These are phyloP conservation scores for Meganola albula DNA, from an alignment of 2,888 invertebrate species.

Conservation along the genomic window DNA sequence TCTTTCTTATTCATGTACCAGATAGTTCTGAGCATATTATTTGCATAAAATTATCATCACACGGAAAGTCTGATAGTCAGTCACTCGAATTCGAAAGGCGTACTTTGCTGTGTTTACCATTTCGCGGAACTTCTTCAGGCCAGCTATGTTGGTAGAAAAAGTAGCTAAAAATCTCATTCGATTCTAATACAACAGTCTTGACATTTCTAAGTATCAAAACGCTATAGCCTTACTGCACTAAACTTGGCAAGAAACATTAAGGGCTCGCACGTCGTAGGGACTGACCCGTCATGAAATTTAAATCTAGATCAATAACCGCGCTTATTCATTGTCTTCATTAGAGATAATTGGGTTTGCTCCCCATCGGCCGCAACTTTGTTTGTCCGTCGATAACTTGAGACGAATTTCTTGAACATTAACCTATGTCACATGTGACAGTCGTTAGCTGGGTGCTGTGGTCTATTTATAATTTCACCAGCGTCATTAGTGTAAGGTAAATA, in stretches of 20 bases:
- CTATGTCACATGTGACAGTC: slow-evolving; percentile 33
- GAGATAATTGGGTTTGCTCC: slow-evolving; percentile 77
- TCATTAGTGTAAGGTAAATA: background rate
- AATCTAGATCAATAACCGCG: slow-evolving; percentile 78
- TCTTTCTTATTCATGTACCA: no score
- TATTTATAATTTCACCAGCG: slow-evolving; percentile 18
- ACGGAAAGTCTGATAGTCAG: no score
- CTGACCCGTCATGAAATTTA: slow-evolving; percentile 79
- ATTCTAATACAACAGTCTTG: no score
- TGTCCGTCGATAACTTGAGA: slow-evolving; percentile 73
- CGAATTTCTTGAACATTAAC: slow-evolving; percentile 68
- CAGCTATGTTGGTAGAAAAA: no score
- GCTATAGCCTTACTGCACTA: slow-evolving; percentile 30
- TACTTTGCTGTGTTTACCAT: no score
- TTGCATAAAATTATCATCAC: no score
- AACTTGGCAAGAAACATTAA: slow-evolving; percentile 75
- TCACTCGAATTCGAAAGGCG: no score
- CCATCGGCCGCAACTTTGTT: slow-evolving; percentile 72
- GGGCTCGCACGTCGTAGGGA: slow-evolving; percentile 73
- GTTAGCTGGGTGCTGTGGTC: slow-evolving; percentile 24
- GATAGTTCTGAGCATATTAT: no score
- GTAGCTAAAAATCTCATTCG: no score
- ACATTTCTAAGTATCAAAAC: slow-evolving; percentile 38
- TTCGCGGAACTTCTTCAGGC: no score
- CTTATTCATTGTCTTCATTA: slow-evolving; percentile 80